A percentile compares a stretch with the other conserved stretches of the same genome.
Conservation (phyloP, 2,113 vertebrate genomes). For the Zeus faber region DNA sequence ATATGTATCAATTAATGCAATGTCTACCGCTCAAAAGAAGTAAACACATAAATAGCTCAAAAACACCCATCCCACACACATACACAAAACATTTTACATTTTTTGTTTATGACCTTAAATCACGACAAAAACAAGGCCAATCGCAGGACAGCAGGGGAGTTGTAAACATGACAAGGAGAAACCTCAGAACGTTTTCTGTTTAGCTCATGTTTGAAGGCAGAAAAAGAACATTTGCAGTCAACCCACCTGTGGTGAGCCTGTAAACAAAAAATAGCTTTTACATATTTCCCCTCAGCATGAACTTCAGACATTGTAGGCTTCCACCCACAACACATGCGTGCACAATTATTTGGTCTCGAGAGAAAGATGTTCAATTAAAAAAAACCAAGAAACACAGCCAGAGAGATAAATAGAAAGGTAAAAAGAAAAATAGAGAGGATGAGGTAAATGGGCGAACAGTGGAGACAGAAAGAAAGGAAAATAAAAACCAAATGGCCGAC, state of each 20-base stretch:
- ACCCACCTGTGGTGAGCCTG: slow-evolving; percentile 19
- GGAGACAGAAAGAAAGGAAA: slow-evolving; percentile 1
- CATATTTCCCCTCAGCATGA: slow-evolving; percentile 31
- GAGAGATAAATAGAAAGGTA: background rate
- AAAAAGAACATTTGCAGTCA: slow-evolving; percentile 1
- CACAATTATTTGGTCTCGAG: slow-evolving; percentile 1
- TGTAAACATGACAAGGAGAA: background rate
- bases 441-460: background rate
- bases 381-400: background rate
- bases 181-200: too few species aligned
- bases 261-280: slow-evolving; percentile 22
- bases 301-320: slow-evolving; percentile 16
- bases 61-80: too few species aligned
- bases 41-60: background rate
- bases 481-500: too few species aligned
- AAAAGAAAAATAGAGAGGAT: background rate
- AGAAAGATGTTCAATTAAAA: background rate
- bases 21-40: too few species aligned
- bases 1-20: too few species aligned
- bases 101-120: slow-evolving; percentile 7
- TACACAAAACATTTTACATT: background rate
- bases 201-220: background rate
- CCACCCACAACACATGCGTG: slow-evolving; percentile 1
- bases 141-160: background rate
- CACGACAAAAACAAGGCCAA: background rate